Conservation (phyloP, 2,113 vertebrate genomes). For the Halcyon senegalensis region DNA sequence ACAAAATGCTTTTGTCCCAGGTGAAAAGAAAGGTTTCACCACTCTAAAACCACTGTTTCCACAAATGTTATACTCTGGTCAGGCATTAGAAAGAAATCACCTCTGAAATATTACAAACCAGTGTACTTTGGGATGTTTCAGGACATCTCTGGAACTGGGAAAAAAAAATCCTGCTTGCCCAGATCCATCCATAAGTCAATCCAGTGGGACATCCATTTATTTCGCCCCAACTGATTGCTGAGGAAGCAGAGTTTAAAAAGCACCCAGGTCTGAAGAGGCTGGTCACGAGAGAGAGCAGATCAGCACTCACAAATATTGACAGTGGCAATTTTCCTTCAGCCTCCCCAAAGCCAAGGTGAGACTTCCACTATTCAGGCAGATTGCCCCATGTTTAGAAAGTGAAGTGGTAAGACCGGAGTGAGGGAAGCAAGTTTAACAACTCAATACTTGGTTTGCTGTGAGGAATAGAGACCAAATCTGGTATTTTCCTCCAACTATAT, state of each 20-base stretch:
- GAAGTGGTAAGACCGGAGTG: background rate
- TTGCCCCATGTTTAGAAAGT: background rate
- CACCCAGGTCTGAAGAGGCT: background rate
- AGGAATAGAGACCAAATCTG: background rate
- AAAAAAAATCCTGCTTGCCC: background rate
- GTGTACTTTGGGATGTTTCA: background rate
- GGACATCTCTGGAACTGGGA: background rate
- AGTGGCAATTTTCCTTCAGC: background rate
- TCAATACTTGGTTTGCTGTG: fast-evolving
- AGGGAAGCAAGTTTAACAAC: background rate
- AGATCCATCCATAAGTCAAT: background rate
- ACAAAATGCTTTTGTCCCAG: background rate
- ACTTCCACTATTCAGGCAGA: background rate
- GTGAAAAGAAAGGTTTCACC: background rate
- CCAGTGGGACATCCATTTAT: background rate
- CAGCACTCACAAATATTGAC: background rate
- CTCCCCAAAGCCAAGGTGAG: background rate
- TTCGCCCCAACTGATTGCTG: fast-evolving
- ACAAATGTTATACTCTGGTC: background rate
- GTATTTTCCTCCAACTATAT: background rate
- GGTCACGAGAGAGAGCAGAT: background rate
- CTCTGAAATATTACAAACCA: background rate
- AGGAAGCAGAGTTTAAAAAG: background rate
- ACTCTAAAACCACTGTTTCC: background rate
- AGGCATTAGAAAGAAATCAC: background rate